Base-by-base conservation (phyloP, 2,797 vertebrate genomes). In the Tokudaia muenninki region DNA sequence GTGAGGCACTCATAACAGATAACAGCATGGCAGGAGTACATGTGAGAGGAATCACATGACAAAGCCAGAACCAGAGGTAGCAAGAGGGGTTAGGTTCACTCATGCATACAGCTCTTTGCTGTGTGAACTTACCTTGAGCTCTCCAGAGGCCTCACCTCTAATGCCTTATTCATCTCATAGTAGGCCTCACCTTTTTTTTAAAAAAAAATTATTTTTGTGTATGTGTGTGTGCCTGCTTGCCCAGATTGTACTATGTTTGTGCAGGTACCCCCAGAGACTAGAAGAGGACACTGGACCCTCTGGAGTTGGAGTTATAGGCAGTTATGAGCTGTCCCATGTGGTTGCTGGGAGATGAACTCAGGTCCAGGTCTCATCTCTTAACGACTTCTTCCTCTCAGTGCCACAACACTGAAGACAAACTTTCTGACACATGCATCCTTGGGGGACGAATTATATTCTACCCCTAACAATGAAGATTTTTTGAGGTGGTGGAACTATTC, bases 401-500 rank as follows among this genome's bases (percentile, higher is more conserved):
- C 14, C 22, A 80, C 10, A 29, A 31, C 31, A 65, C 61, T 91
- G 17, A 80, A 80, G 61, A 80, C n/a, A 70, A 41, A 67, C 6
- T 7, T 22, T 87, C 22, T 37, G n/a, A 13, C 50, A 79, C 13
- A 26, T 55, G 26, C 44, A 26, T 59, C 29, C 37, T 47, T 70
- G 29, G 16, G 26, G 21, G 26, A 41, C 14, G 74, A 88, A 57
- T 10, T 37, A 41, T 19, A 87, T 47, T 55, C 31, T 80, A 59
- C 6, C 52, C 50, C 24, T 72, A 80, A 21, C 11, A 59, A 47
- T 80, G 34, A 88, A 55, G 31, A 94, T 95, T 91, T 94, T 91
- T 52, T 19, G 65, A 86, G 31, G 63, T 74, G 24, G 83, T 92
- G 72, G 41, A 90, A 47, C 77, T 93, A 81, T 88, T 92, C 52